Conservation (phyloP, 2,888 invertebrate species). For the Ormyrus rosae region DNA sequence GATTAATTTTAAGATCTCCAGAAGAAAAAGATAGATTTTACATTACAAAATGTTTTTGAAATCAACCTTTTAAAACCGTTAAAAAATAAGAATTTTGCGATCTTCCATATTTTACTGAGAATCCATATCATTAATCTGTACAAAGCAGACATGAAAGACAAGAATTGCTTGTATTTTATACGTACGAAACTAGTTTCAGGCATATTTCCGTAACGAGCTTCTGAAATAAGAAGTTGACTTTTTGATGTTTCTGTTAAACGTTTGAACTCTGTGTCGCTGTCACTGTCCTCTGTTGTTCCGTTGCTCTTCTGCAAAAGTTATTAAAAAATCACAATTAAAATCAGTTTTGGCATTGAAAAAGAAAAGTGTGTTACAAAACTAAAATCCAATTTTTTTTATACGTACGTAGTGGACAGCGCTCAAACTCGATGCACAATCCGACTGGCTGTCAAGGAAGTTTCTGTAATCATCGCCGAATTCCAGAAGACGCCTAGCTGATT, state of each 20-base stretch:
- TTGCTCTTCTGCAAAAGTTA: constrained; percentile 61
- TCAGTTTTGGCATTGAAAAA: constrained; percentile 3
- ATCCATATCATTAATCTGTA: neutral
- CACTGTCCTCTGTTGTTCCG: constrained; percentile 76
- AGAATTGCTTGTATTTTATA: constrained; percentile 58
- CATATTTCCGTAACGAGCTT: constrained; percentile 75
- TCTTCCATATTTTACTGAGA: no score
- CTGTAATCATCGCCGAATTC: constrained; percentile 95
- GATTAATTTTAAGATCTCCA: no score
- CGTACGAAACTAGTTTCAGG: constrained; percentile 70
- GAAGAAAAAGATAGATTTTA: no score
- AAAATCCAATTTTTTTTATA: neutral
- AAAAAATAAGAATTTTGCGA: no score
- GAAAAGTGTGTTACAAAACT: neutral
- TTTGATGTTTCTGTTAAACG: constrained; percentile 81
- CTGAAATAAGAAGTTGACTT: constrained; percentile 80
- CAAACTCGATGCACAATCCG: constrained; percentile 89
- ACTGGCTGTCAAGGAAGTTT: constrained; percentile 92
- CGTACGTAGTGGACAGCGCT: constrained; percentile 78
- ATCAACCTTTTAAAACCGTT: no score
- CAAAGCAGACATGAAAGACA: no score
- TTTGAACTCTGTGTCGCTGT: constrained; percentile 83
- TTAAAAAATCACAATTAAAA: neutral
- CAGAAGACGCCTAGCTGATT: constrained; percentile 87
- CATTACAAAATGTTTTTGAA: no score